Percentiles rank a stretch among this genome's conserved stretches.
Evolutionary conservation across 1,140 invertebrate genomes (phyloP).

Genomic region (Cyrtorhinus lividipennis): DNA sequence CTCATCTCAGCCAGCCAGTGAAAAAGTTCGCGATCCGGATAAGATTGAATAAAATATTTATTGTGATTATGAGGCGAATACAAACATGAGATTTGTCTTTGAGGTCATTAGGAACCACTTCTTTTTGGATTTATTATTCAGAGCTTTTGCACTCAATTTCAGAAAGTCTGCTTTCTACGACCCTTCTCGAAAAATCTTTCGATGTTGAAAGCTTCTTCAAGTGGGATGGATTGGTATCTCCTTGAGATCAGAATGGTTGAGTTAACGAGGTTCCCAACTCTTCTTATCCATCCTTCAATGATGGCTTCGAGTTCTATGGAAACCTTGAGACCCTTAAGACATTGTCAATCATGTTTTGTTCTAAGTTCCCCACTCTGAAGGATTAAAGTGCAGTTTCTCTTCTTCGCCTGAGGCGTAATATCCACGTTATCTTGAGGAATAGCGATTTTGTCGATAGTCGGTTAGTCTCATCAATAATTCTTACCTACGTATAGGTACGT

Average conservation of each 20-base stretch:
- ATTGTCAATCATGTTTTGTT: no score
- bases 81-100: conserved; percentile 5
- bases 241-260: neutral
- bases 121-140: neutral
- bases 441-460: no score
- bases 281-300: neutral
- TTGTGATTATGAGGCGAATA: neutral
- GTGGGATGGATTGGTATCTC: neutral
- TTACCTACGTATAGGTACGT: no score
- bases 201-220: neutral
- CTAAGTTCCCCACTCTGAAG: no score
- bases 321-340: no score
- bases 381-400: no score
- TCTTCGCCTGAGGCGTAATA: no score
- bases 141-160: neutral
- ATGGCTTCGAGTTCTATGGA: neutral
- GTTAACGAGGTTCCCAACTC: neutral
- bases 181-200: neutral
- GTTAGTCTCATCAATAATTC: no score
- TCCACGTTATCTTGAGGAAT: no score
- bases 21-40: neutral
- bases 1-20: no score
- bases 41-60: conserved; percentile 1
- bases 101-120: conserved; percentile 9
- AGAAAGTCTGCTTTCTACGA: neutral